Conservation (phyloP, 2,797 vertebrate species). For the Melanogrammus aeglefinus region DNA sequence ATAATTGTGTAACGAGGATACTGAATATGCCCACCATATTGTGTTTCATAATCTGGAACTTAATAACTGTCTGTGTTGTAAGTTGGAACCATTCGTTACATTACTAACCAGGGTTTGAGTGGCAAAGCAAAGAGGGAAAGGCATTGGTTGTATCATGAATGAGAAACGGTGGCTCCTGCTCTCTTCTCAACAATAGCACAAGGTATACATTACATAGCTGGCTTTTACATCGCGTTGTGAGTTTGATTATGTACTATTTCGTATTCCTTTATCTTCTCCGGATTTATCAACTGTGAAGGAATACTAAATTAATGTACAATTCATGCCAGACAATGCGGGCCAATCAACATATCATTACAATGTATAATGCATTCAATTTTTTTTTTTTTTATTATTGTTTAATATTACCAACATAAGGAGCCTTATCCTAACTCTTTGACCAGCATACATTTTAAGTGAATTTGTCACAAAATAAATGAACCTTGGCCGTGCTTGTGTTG, state of each 20-base stretch:
- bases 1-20: conserved; percentile 71
- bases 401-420: not conserved
- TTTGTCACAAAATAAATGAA: not conserved
- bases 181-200: not conserved
- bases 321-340: not conserved
- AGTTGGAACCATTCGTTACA: conserved; percentile 54
- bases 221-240: not conserved
- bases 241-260: not conserved
- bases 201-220: not conserved
- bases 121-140: not conserved
- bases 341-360: not conserved
- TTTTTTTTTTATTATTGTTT: not conserved
- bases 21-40: conserved; percentile 64
- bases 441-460: not conserved
- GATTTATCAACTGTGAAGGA: conserved; percentile 1
- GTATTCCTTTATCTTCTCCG: not conserved
- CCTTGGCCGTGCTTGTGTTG: not conserved
- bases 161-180: not conserved
- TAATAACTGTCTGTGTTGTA: conserved; percentile 65
- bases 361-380: not conserved
- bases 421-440: not conserved
- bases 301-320: not conserved
- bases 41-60: conserved; percentile 62
- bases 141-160: not conserved
- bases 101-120: conserved; percentile 28